Base-by-base conservation (phyloP, 1,140 invertebrate species). In the Pomacea maculata region DNA sequence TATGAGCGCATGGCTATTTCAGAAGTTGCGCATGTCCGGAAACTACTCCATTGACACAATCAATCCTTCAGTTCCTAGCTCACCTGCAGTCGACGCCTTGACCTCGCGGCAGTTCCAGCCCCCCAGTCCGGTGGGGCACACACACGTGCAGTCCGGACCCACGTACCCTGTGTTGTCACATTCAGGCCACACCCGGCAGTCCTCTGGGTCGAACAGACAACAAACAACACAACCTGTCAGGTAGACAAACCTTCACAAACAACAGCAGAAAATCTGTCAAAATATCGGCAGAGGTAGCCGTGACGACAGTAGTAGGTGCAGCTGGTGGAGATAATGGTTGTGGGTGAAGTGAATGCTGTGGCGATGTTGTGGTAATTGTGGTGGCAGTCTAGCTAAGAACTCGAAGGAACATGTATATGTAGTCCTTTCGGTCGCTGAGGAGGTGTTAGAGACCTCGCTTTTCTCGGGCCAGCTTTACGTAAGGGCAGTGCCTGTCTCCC, bases 101-200 rank as follows among this genome's bases (percentile, higher is more conserved):
- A 86, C 84, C 4, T 85, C 80, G n/a, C 76, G 71, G 71, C 85
- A 86, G 63, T 75, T 55, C 45, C 57, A 64, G 19, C 85, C 85
- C 17, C 81, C 65, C 54, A 86, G 70, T 6, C 80, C 85, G 12
- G 65, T 55, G 2, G 85, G 84, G 72, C 85, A 86, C 3, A 81
- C 54, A 68, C 85, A 86, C 34, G 75, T 75, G 73, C 85, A 86
- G 67, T 83, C 81, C 11, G 82, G 79, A 67, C 84, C 84, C 63
- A 86, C 80, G 70, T 81, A 85, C 4, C 85, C 85, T 19, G 57
- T 67, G 55, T 86, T 85, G 57, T 82, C 67, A 80, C 85, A 86
- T 1, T 80, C 12, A 7, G 57, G 64, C 19, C 67, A 68, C 7
- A 52, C 64, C 15, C 55, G n/a, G 45, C 84, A 85, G 7, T 76